phyloP scores from a whole-genome alignment of 2,888 invertebrate species.

The Patella pellucida region DNA sequence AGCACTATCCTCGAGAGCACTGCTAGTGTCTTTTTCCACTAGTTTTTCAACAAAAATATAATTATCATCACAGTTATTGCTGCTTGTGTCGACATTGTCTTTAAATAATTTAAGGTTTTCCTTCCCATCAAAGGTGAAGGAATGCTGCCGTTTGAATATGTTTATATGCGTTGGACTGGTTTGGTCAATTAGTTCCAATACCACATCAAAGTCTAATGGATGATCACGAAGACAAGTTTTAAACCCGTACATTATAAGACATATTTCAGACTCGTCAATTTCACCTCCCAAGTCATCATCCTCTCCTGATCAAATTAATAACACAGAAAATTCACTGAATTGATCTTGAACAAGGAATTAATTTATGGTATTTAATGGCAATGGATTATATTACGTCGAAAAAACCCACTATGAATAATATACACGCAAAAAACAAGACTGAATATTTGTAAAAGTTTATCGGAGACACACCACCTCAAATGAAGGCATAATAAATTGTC shows the following conservation, averaged over 20 bases:
- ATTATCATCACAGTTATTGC: neutral
- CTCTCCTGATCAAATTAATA: neutral
- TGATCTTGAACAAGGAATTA: no score
- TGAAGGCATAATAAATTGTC: no score
- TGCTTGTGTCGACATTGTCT: neutral
- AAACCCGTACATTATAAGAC: conserved; percentile 36
- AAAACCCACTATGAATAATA: no score
- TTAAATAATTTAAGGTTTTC: neutral
- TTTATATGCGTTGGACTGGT: conserved; percentile 7
- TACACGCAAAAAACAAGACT: no score
- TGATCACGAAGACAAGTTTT: conserved; percentile 32
- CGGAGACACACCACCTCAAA: no score
- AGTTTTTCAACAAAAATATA: no score
- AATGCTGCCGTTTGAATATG: neutral
- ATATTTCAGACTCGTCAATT: conserved; percentile 37
- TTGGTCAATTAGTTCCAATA: conserved; percentile 25
- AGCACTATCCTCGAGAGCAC: no score
- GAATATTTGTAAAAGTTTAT: no score
- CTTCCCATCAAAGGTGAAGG: neutral
- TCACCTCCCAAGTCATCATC: conserved; percentile 42
- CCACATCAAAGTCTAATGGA: conserved; percentile 30
- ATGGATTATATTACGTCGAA: no score
- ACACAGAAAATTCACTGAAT: no score
- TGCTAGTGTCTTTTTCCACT: no score
- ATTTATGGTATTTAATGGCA: no score